Conservation (phyloP, 2,797 vertebrate species). For the Sphaeramia orbicularis region DNA sequence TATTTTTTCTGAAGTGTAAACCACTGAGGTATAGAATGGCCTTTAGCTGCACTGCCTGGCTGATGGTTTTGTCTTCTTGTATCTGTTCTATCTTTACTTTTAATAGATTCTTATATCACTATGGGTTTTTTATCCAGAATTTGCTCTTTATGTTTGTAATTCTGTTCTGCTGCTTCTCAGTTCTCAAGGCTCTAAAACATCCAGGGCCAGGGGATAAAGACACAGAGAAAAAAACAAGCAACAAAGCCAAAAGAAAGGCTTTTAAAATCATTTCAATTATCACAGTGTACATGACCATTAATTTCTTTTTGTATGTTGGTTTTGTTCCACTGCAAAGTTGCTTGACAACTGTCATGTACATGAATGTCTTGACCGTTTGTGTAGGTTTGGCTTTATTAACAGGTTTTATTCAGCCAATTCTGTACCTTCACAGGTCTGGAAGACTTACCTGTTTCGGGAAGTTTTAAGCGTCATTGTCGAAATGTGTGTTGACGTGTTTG, state of each 20-base stretch:
- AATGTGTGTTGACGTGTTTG: constrained; percentile 12
- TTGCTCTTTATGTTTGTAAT: constrained; percentile 2
- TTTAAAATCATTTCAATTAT: constrained; percentile 27
- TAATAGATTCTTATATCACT: no score
- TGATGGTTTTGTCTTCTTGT: no score
- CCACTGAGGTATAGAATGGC: no score
- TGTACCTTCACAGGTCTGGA: constrained; percentile 28
- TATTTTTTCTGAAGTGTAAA: no score
- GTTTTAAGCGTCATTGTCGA: neutral
- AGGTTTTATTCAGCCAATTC: constrained; percentile 41
- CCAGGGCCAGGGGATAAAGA: constrained; percentile 25
- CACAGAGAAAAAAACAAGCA: constrained; percentile 13
- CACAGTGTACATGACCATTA: neutral
- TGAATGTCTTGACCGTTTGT: fast-evolving
- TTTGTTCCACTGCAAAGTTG: constrained; percentile 32
- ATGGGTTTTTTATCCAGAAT: constrained; percentile 24
- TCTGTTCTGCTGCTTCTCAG: constrained; percentile 35
- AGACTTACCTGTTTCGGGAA: constrained; percentile 9
- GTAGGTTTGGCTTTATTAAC: neutral
- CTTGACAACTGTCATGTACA: fast-evolving
- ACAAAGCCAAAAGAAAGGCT: constrained; percentile 30
- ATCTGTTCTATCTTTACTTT: no score
- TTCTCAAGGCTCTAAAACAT: constrained; percentile 32
- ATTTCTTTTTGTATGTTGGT: constrained; percentile 3
- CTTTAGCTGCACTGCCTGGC: no score